These are phyloP conservation scores for Schlechtendalia chinensis DNA, from an alignment of 1,140 invertebrate genomes.

Conservation along the genomic window DNA sequence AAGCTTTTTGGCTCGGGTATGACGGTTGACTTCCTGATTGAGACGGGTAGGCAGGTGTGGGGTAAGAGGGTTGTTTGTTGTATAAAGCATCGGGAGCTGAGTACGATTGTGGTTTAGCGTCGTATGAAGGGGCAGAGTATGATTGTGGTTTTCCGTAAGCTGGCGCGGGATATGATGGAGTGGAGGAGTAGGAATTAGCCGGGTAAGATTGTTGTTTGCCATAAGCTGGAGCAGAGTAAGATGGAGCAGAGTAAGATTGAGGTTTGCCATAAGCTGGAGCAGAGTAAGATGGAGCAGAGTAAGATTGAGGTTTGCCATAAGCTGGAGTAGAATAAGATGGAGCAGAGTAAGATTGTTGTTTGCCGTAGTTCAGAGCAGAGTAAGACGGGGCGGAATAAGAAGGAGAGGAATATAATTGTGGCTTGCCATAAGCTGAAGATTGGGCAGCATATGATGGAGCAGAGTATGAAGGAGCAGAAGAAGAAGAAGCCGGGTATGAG, in stretches of 20 bases:
- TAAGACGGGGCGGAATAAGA: constrained; percentile 32
- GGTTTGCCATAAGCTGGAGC: constrained; percentile 41
- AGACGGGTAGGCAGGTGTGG: neutral
- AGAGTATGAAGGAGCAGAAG: constrained; percentile 42
- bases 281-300: constrained; percentile 50
- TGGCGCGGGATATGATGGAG: constrained; percentile 45
- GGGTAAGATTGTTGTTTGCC: constrained; percentile 33
- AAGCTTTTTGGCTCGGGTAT: constrained; percentile 30
- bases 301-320: constrained; percentile 25
- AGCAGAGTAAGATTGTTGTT: constrained; percentile 39
- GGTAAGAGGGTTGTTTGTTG: neutral
- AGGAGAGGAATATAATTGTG: constrained; percentile 9
- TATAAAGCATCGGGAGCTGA: constrained; percentile 26
- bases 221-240: constrained; percentile 36
- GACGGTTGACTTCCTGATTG: constrained; percentile 53
- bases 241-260: constrained; percentile 51
- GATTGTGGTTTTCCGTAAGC: constrained; percentile 50
- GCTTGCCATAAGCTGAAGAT: constrained; percentile 17
- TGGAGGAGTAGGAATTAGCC: constrained; percentile 50
- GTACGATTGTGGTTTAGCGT: constrained; percentile 44
- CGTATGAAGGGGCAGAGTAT: constrained; percentile 48
- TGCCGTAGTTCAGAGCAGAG: neutral
- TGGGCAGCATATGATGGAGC: constrained; percentile 37
- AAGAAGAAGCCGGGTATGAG: constrained; percentile 54
- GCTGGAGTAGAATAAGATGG: constrained; percentile 50